phyloP scores from a whole-genome alignment of 2,888 invertebrate genomes.

The Drosophila borealis region DNA sequence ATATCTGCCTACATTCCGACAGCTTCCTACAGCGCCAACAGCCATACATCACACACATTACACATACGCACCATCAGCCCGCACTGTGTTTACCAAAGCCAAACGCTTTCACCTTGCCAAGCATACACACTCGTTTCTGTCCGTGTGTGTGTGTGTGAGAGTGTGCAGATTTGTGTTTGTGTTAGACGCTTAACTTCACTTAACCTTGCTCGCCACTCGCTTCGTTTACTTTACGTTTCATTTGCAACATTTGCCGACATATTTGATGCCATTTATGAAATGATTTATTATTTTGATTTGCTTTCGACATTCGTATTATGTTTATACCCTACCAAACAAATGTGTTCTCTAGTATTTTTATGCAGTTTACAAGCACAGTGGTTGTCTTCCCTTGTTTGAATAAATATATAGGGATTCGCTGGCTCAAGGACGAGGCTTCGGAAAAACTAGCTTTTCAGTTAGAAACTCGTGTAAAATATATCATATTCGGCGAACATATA shows the following conservation, averaged over 20 bases:
- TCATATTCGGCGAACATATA: no score
- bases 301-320: constrained; percentile 68
- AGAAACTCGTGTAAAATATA: not conserved
- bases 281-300: constrained; percentile 81
- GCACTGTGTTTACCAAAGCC: constrained; percentile 59
- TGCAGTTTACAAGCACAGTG: not conserved
- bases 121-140: constrained; percentile 11
- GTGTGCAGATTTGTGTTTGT: constrained; percentile 45
- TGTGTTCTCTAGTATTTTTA: not conserved
- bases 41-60: constrained; percentile 43
- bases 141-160: constrained; percentile 4
- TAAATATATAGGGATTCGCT: no score
- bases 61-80: constrained; percentile 54
- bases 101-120: constrained; percentile 67
- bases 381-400: no score
- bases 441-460: no score
- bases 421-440: no score
- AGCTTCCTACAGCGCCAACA: constrained; percentile 5
- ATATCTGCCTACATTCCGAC: constrained; percentile 18
- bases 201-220: constrained; percentile 74
- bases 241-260: constrained; percentile 82
- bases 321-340: constrained; percentile 30
- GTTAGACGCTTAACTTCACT: constrained; percentile 73
- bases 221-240: constrained; percentile 74
- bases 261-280: constrained; percentile 79